phyloP scores from a whole-genome alignment of 1,140 invertebrate genomes.

The Chionoecetes opilio region DNA sequence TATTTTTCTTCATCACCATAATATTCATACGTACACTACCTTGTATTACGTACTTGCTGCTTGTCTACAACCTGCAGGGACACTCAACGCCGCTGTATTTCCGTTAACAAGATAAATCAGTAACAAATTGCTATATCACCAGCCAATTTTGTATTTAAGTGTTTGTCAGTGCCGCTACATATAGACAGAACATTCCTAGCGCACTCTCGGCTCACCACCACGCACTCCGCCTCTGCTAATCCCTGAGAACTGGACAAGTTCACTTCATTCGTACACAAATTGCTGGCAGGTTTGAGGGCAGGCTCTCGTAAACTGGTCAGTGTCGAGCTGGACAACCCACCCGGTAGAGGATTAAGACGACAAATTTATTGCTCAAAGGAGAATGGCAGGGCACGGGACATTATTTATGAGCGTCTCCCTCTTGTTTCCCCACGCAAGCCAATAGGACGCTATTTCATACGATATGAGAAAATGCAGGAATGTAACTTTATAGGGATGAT shows the following conservation, averaged over 20 bases:
- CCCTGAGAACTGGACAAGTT: constrained; percentile 48
- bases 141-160: constrained; percentile 60
- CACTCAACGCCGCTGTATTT: background rate
- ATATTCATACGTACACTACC: too few relatives aligned
- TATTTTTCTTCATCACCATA: too few relatives aligned
- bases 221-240: constrained; percentile 57
- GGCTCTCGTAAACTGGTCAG: constrained; percentile 70
- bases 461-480: background rate
- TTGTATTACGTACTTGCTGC: too few relatives aligned
- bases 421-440: background rate
- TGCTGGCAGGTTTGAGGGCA: constrained; percentile 56
- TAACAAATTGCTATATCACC: constrained; percentile 47
- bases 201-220: background rate
- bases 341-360: constrained; percentile 67
- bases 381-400: constrained; percentile 38
- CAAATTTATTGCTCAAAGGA: constrained; percentile 66
- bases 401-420: background rate
- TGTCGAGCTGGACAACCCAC: background rate
- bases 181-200: constrained; percentile 41
- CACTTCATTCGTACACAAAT: constrained; percentile 56
- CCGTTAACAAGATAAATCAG: background rate
- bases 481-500: background rate
- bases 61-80: background rate
- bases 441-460: background rate
- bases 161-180: constrained; percentile 38